Base-by-base conservation (phyloP, 2,888 invertebrate genomes). In the Caenorhabditis sp. region DNA sequence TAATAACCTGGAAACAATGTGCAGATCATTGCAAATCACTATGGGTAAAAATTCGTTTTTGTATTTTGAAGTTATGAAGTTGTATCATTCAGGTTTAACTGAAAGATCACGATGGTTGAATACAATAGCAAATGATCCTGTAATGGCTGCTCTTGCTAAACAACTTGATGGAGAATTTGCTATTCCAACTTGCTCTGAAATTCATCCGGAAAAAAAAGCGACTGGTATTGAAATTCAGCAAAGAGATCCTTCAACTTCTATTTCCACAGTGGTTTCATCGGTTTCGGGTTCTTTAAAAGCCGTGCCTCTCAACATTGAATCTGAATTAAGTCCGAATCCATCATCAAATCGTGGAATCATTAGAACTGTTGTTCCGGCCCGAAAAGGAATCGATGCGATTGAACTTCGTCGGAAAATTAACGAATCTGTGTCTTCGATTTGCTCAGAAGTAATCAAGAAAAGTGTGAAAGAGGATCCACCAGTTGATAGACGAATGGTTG, bases 41-140 rank as follows among this genome's bases (percentile, higher is more conserved):
- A 67, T 62, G 26, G 69, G 73, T 61, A 21, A 50, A 56, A 23
- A n/a, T 21, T 10, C 10, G 23, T 10, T 21, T 7, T 10, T 53
- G 20, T 53, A 7, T 53, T 53, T 23, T 12, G 10, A 14, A 10
- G 38, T 10, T 38, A 38, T 14, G 14, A 50, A 50, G 5, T 50
- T 5, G 5, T 50, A 12, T 12, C 20, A n/a, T 61, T 23, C 27
- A 61, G 61, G 62, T 1, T n/a, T 74, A 7, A 38, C 43, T 12
- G 80, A 80, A 61, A 57, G 76, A 67, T 61, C 65, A 4, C 61
- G 76, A 50, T 80, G 77, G 80, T 61, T 67, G 25, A 78, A 80
- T 52, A 67, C 67, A 21, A 38, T 80, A 1, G 67, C 77, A 1
- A 69, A 56, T 21, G 70, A 80, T 64, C 76, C 77, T 0, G 65